Evolutionary conservation across 2,888 invertebrate species (phyloP), one percentile per base, ranked within the genome.

Genomic region (Eudasyphora cyanicolor): DNA sequence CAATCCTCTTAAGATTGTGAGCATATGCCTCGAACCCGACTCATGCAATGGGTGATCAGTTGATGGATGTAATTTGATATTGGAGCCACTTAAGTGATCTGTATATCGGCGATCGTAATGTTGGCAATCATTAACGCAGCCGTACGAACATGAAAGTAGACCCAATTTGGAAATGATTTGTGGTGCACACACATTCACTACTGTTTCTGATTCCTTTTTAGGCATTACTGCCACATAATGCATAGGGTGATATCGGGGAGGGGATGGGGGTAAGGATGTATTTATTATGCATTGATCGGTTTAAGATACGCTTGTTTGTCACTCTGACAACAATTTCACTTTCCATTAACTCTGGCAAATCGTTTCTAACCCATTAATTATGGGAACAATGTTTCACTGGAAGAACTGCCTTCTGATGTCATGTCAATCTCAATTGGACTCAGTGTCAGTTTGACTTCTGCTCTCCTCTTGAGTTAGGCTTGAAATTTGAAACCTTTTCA

Each of bases 341-440:
- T 82, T 84, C 60, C 81, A 81, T 84, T 84, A 75, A 77, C 14
- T 54, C 42, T 14, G 19, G 27, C 42, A 32, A 49, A 38, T 14
- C 62, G 62, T 60, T 81, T 81, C 57, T 60, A 60, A 73, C 57
- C 73, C 73, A 73, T 73, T 60, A 57, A 5, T 14, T 38, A 78
- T 70, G 64, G 67, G 24, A 32, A 49, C 49, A 64, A 3, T 29
- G 49, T 51, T 29, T 17, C 35, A 24, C 42, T 67, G 14, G 42
- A 24, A 7, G 57, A 57, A 10, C 32, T 32, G 10, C 54, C 62
- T 69, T 19, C 51, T 35, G 49, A 76, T 29, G 60, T 38, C 81
- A 74, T 84, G 81, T 84, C 81, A 84, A 78, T 73, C 27, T 76
- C 78, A 84, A 84, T 84, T 78, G 76, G 67, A 71, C 73, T 81